phyloP scores from a whole-genome alignment of 2,888 invertebrate genomes.

The Cosmopolites sordidus region DNA sequence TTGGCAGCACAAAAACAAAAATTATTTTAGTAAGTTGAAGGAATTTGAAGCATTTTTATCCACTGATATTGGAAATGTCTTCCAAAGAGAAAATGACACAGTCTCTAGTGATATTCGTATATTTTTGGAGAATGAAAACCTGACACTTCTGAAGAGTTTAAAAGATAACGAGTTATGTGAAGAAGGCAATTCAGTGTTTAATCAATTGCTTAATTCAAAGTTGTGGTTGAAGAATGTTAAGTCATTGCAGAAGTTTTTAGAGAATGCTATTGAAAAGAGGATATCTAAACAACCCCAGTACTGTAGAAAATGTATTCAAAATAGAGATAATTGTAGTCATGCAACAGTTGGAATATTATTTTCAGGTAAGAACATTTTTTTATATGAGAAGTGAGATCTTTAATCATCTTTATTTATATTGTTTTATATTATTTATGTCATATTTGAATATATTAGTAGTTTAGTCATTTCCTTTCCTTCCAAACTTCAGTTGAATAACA shows the following conservation, averaged over 20 bases:
- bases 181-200: constrained; percentile 41
- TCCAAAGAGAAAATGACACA: constrained; percentile 14
- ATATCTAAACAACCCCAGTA: constrained; percentile 58
- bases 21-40: constrained; percentile 41
- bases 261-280: constrained; percentile 58
- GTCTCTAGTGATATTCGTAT: constrained; percentile 1
- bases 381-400: no score
- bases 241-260: constrained; percentile 52
- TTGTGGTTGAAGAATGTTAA: constrained; percentile 46
- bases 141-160: constrained; percentile 20
- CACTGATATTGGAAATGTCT: constrained; percentile 34
- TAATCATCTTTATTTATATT: no score
- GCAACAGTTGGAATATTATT: constrained; percentile 63
- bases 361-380: constrained; percentile 51
- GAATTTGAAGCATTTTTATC: constrained; percentile 42
- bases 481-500: no score
- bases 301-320: constrained; percentile 58
- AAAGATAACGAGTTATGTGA: not conserved
- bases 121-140: constrained; percentile 19
- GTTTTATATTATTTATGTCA: no score
- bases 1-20: constrained; percentile 44
- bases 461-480: no score
- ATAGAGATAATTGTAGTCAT: constrained; percentile 44
- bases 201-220: constrained; percentile 38
- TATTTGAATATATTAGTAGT: no score